Base-by-base conservation (phyloP, 2,888 invertebrate genomes). In the Brenthis hecate region DNA sequence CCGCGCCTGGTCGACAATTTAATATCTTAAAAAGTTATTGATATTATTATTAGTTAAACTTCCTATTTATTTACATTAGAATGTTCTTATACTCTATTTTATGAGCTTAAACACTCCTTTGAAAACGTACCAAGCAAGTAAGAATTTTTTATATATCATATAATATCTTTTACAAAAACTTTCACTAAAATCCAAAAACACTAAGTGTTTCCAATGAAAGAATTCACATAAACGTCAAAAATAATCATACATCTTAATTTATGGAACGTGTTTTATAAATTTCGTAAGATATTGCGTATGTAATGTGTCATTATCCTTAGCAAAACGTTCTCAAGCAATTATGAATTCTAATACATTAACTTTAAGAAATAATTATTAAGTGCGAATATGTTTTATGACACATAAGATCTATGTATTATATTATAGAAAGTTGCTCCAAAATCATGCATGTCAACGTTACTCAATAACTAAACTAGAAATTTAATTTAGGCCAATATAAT, bases 401-500 rank as follows among this genome's bases (percentile, higher is more conserved):
- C 13, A 43, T 51, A 43, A n/a, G 43, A 53, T 56, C 55, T 43
- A 50, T 51, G 51, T 48, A 56, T 32, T 53, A 62, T 70, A 62
- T 69, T 87, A 86, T 89, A 89, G 89, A 89, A 89, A 89, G 89
- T 89, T 89, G 89, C 85, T 89, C 88, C 85, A 83, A 89, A 89
- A 88, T 70, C 67, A 67, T 62, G 43, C 58, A 56, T 62, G 62
- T 47, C 56, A 67, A 66, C 50, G 62, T 69, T 65, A 65, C 69
- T 62, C 65, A 69, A 69, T 65, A 68, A 65, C 65, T 57, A 65
- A 69, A 69, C 69, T 56, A 56, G 69, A 66, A 65, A 65, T 60
- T 63, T 54, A 67, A 67, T 67, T 61, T 56, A 62, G 67, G 67
- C 56, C 67, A 67, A 56, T 62, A 67, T 47, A 56, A 56, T 54